These are phyloP conservation scores for Typhlichthys eigenmanni DNA, from an alignment of 2,797 vertebrate species.

Conservation along the genomic window DNA sequence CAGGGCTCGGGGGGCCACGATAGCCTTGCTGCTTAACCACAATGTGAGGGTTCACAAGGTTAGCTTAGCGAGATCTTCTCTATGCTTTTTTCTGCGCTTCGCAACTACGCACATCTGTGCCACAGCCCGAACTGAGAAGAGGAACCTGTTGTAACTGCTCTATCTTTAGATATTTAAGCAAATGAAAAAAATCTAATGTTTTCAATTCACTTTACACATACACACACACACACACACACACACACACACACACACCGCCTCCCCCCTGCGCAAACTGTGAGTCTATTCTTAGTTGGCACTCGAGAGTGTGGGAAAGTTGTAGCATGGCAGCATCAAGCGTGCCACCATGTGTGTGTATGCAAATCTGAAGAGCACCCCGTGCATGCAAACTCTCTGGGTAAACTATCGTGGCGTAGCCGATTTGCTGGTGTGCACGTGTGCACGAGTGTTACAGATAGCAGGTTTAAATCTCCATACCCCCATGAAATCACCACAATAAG, in stretches of 20 bases:
- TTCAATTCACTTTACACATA: constrained; percentile 63
- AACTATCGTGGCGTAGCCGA: background rate
- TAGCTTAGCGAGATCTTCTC: too few species aligned
- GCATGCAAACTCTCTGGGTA: too few species aligned
- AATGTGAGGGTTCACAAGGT: too few species aligned
- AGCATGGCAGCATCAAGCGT: background rate
- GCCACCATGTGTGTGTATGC: background rate
- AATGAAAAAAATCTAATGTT: constrained; percentile 53
- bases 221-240: background rate
- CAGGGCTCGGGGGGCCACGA: too few species aligned
- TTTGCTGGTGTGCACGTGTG: background rate
- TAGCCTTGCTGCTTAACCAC: too few species aligned
- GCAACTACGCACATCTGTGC: constrained; percentile 25
- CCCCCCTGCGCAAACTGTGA: constrained; percentile 7
- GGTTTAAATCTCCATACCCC: background rate
- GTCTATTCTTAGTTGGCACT: constrained; percentile 9
- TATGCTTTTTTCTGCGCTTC: constrained; percentile 25
- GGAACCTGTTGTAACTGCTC: constrained; percentile 39
- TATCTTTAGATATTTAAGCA: constrained; percentile 62
- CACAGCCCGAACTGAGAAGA: constrained; percentile 43
- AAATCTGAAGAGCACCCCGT: too few species aligned
- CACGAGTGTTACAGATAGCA: background rate
- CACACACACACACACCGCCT: background rate
- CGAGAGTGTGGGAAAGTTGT: constrained; percentile 36
- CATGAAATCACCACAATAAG: background rate